Evolutionary conservation across 2,888 invertebrate species (phyloP), one percentile per base, ranked within the genome.

Genomic region (Cerastoderma edule): DNA sequence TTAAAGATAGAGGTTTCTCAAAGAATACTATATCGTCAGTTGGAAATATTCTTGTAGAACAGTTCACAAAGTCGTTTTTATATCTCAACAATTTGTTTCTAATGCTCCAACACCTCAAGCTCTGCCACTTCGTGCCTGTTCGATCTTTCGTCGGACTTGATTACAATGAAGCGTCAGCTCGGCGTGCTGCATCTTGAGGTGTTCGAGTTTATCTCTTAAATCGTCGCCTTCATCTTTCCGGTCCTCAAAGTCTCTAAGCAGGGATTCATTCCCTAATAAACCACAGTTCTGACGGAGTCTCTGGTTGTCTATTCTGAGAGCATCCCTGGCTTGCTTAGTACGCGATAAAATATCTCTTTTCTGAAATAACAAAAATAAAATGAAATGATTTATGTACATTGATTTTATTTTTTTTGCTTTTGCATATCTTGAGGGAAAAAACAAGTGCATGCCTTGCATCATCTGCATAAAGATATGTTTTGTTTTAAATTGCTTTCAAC

Each of bases 161-260:
- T 89, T 90, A 78, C 90, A 89, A 67, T 89, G 88, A 10, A 92
- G 75, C 10, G 92, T 91, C 53, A 92, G 82, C 72, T 92, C 92
- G 0, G 92, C 91, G 83, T 92, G 92, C 57, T 83, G 83, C 86
- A 89, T 88, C 83, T 90, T 91, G 10, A 93, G 81, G 19, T 79
- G 70, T 63, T 91, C 91, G 60, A 93, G 83, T 83, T 89, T 88
- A 27, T 86, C 74, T 64, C 84, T 81, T 60, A 91, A 84, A 53
- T 88, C 88, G 46, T 87, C 89, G 22, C 86, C 86, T 71, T 91
- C 89, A 53, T 92, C 92, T 64, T 92, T 90, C 70, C 92, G 82
- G 75, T 92, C 91, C 85, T 94, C 94, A 92, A 94, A 94, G 85
- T 94, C 94, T 64, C 92, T 83, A 27, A 94, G 85, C 60, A 94